Percentiles rank a stretch among this genome's conserved stretches.
Conservation (phyloP, 1,140 invertebrate species). For the Grapholita molesta region DNA sequence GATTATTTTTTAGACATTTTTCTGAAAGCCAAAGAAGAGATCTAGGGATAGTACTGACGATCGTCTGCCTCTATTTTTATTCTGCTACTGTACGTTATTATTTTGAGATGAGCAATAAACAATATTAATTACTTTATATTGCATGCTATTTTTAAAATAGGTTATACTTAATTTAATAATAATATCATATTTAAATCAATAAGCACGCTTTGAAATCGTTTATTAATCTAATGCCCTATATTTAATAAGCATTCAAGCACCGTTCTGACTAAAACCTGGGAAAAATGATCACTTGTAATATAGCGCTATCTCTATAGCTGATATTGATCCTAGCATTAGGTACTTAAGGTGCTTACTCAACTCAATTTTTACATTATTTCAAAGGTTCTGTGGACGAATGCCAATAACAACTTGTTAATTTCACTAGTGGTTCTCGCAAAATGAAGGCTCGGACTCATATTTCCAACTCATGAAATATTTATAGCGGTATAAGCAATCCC, state of each 20-base stretch:
- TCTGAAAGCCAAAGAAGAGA: too few species aligned
- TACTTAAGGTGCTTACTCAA: constrained; percentile 16
- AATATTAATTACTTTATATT: too few species aligned
- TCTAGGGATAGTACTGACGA: too few species aligned
- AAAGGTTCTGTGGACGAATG: constrained; percentile 45
- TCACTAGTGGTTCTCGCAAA: constrained; percentile 55
- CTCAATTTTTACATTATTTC: constrained; percentile 28
- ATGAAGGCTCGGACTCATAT: constrained; percentile 64
- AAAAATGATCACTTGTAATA: constrained; percentile 14
- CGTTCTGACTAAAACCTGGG: constrained; percentile 1
- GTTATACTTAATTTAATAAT: constrained; percentile 25
- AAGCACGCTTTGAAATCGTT: background rate
- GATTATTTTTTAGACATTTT: too few species aligned
- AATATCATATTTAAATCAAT: background rate
- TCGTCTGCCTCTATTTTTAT: too few species aligned
- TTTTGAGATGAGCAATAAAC: too few species aligned
- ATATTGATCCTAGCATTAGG: constrained; percentile 17
- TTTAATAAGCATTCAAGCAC: background rate
- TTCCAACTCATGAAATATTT: constrained; percentile 67
- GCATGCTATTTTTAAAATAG: too few species aligned
- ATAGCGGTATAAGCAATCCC: constrained; percentile 61
- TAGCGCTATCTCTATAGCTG: background rate
- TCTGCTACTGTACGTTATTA: too few species aligned
- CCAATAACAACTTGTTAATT: constrained; percentile 72
- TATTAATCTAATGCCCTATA: background rate